A percentile compares a stretch with the other conserved stretches of the same genome.
Conservation (phyloP, 2,113 vertebrate genomes). For the Australoheros scitulus region DNA sequence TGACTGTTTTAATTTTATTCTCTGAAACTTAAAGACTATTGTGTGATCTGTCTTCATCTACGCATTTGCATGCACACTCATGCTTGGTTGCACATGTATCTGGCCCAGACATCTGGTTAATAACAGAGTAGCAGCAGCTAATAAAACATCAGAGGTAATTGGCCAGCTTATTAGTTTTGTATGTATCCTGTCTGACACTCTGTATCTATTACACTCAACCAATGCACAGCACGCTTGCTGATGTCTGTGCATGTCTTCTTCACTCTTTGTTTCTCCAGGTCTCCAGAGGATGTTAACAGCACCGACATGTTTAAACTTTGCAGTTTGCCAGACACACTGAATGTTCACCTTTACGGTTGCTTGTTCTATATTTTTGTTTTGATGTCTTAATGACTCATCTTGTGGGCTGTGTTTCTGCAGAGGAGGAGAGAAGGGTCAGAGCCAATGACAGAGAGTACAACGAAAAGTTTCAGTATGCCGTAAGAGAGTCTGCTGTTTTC, state of each 20-base stretch:
- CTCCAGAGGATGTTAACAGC: background rate
- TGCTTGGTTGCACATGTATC: background rate
- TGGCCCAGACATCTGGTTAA: background rate
- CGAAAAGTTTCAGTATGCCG: conserved; percentile 94
- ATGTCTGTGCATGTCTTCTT: background rate
- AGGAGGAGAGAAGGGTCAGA: conserved; percentile 90
- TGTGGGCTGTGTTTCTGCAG: conserved; percentile 71
- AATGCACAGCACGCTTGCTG: background rate
- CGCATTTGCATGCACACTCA: background rate
- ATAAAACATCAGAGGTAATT: background rate
- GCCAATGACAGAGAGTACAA: conserved; percentile 93
- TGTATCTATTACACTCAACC: background rate
- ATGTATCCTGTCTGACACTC: background rate
- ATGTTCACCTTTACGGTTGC: background rate
- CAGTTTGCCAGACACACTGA: background rate
- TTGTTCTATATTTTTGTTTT: background rate
- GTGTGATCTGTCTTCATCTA: background rate
- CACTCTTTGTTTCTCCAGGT: background rate
- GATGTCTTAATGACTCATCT: conserved; percentile 8
- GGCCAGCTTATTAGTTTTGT: background rate
- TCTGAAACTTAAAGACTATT: background rate
- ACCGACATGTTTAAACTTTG: background rate
- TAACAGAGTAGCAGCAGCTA: background rate
- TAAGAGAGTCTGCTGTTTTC: conserved; percentile 71
- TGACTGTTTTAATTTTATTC: background rate